Conservation (phyloP, 2,113 vertebrate species). For the Pygoscelis adeliae region DNA sequence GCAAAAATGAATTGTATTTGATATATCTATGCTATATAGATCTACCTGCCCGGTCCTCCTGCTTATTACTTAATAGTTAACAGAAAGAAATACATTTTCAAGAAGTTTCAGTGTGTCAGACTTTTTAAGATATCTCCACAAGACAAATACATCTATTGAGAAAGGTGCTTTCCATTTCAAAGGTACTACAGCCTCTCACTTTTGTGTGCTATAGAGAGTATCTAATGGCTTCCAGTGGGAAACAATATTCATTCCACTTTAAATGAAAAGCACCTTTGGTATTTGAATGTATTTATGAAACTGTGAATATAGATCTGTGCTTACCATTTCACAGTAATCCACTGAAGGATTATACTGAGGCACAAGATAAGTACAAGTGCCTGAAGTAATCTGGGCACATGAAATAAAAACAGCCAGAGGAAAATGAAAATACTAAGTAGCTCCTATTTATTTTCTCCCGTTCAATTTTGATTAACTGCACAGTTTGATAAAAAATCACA, state of each 20-base stretch:
- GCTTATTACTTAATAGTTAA: neutral
- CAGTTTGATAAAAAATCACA: neutral
- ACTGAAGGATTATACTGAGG: conserved; percentile 12
- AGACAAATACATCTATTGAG: neutral
- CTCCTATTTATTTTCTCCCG: neutral
- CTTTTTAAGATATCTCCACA: neutral
- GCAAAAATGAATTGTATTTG: neutral
- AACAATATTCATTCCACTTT: conserved; percentile 45
- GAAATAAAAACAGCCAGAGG: conserved; percentile 11
- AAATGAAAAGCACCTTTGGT: conserved; percentile 26
- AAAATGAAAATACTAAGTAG: conserved; percentile 1
- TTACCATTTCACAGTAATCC: conserved; percentile 27
- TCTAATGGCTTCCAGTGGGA: conserved; percentile 15
- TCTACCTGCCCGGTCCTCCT: neutral
- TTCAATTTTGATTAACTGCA: conserved; percentile 1
- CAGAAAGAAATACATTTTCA: neutral
- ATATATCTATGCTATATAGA: neutral
- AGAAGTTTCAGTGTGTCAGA: neutral
- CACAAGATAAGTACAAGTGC: conserved; percentile 35
- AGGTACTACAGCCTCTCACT: neutral
- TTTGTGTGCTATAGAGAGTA: neutral
- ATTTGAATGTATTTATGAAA: conserved; percentile 44
- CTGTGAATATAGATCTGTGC: neutral
- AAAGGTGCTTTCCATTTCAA: neutral
- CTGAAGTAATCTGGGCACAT: conserved; percentile 15